A percentile compares a stretch with the other conserved stretches of the same genome.
Evolutionary conservation across 1,140 invertebrate species (phyloP).

Genomic region (Apis florea): DNA sequence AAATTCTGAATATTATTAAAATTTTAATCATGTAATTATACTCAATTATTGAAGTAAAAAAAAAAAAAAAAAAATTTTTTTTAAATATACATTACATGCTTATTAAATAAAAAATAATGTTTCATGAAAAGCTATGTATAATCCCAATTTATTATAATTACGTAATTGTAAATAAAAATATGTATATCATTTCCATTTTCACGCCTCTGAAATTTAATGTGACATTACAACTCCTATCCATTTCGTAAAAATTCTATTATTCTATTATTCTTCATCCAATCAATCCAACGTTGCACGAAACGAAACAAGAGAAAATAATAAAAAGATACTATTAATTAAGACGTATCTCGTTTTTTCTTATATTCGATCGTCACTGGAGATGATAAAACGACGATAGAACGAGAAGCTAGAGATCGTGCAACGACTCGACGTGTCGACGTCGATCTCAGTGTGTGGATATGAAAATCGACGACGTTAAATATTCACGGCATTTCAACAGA

Average conservation of each 20-base stretch:
- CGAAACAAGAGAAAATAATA: background rate
- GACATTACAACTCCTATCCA: background rate
- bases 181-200: background rate
- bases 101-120: no score
- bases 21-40: no score
- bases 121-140: no score
- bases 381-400: background rate
- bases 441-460: background rate
- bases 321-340: slow-evolving; percentile 32
- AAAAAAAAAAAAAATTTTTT: no score
- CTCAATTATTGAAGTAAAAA: no score
- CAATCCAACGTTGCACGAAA: background rate
- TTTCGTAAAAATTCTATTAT: background rate
- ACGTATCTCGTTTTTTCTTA: background rate
- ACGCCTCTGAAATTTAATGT: no score
- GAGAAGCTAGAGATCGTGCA: background rate
- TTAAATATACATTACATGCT: no score
- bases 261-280: background rate
- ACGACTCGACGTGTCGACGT: background rate
- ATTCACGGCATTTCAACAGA: background rate
- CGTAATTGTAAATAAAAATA: no score
- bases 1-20: no score
- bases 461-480: background rate
- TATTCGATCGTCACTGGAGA: no score
- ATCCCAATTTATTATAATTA: no score